phyloP scores from a whole-genome alignment of 2,797 vertebrate genomes.

The Xenentodon cancila region DNA sequence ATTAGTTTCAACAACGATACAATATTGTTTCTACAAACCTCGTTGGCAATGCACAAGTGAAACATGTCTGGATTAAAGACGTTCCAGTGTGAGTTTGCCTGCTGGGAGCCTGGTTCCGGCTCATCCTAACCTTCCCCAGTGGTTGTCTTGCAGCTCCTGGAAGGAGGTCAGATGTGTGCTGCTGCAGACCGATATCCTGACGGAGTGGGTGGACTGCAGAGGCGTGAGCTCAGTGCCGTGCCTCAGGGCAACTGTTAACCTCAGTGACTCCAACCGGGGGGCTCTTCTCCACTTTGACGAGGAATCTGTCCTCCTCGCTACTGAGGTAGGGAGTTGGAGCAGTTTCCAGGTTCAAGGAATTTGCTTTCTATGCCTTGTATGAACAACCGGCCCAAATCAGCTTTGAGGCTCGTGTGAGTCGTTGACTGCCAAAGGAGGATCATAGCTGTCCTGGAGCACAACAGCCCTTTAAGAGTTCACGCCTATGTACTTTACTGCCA shows the following conservation, averaged over 20 bases:
- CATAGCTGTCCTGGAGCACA: no score
- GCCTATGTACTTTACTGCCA: no score
- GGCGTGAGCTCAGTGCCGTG: constrained; percentile 79
- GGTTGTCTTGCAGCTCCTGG: constrained; percentile 74
- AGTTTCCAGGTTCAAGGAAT: constrained; percentile 14
- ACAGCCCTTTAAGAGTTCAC: no score
- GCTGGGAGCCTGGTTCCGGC: no score
- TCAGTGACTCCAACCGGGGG: constrained; percentile 69
- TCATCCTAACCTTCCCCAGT: not conserved
- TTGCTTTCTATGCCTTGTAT: not conserved
- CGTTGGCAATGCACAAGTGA: no score
- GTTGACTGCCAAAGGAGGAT: no score
- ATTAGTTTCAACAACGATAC: no score
- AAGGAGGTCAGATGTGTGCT: constrained; percentile 78
- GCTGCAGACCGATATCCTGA: constrained; percentile 66
- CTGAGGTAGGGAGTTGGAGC: constrained; percentile 77
- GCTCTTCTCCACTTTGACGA: constrained; percentile 83
- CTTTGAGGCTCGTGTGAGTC: no score
- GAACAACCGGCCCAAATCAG: no score
- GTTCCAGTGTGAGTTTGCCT: no score
- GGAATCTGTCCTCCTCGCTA: constrained; percentile 72
- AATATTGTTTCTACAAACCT: no score
- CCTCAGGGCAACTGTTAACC: constrained; percentile 80
- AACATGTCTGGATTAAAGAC: no score
- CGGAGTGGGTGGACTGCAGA: constrained; percentile 80